Base-by-base conservation (phyloP, 1,140 invertebrate genomes). In the Papilio xuthus region DNA sequence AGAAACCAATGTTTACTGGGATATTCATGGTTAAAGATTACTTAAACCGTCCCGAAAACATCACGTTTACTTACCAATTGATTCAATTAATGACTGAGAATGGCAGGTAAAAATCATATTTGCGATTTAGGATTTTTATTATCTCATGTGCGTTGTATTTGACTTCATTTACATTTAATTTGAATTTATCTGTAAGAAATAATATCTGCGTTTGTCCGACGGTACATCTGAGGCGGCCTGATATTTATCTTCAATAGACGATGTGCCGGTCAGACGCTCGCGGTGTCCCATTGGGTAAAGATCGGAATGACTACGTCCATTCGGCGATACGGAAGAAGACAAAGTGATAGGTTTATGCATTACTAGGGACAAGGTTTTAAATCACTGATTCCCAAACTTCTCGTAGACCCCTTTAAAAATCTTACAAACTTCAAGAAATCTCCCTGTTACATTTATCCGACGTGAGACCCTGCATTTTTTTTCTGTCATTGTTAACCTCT, bases 201-300 rank as follows among this genome's bases (percentile, higher is more conserved):
- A 70, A 67, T 53, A 81, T 83, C 79, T 60, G 32, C 72, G 26
- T 32, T 74, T 85, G 9, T 44, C 67, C n/a, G 81, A 60, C 67
- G 77, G 81, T 63, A 56, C 28, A 37, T 73, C 73, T 76, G n/a
- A 75, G 82, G 81, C 83, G 84, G 79, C 47, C 69, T 63, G 85
- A 85, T 85, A 81, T 74, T 78, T 84, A 87, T 87, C 86, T 87
- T 84, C 82, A 87, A 87, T 85, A 81, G 86, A 47, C 83, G 82
- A 84, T 87, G 86, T 86, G 83, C 78, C 77, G 53, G 32, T 80
- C 80, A 77, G 80, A 83, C 81, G 82, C 84, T 81, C 78, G 83
- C 79, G 80, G 80, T 78, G 82, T 78, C 80, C 84, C 77, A 83
- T 82, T 86, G 84, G 80, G 86, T 82, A 82, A 81, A 84, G 86